Evolutionary conservation across 2,113 vertebrate genomes (phyloP), one percentile per base, ranked within the genome.

Genomic region (Illadopsis cleaveri): DNA sequence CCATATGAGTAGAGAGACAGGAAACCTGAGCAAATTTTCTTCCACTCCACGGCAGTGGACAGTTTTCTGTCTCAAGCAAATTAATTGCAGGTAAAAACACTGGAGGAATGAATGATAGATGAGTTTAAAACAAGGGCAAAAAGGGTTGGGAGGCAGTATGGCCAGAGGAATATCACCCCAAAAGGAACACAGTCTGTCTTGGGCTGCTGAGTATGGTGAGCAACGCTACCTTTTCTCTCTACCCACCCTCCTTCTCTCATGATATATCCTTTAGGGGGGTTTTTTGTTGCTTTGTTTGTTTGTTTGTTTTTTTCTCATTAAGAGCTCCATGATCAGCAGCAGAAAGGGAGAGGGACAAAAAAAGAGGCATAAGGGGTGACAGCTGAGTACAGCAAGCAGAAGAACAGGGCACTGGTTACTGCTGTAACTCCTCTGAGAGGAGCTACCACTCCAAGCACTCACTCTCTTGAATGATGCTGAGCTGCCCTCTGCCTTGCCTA

Each of bases 381-480:
- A 73, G 53, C 27, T 1, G 2, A 47, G 9, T 23, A 73, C 33
- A 68, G 27, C 3, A 50, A 69, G 13, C 25, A 82, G 45, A 57
- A 78, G 33, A 27, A 35, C 24, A 53, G 25, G 19, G 8, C 7
- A 6, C 27, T 33, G 30, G 8, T n/a, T 75, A 6, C 15, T 42
- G 15, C 12, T 57, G 28, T 4, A 56, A 14, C 31, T 56, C 54
- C 19, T 48, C 0, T 0, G 6, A 11, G n/a, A 44, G 44, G 12
- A 66, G 21, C n/a, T 65, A 38, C 17, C 15, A 15, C 35, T 22
- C 28, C 37, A 61, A 75, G 62, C 24, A 24, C 24, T 61, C 28
- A 18, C 37, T 60, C 35, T 69, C 21, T 11, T 40, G 3, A 78
- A 33, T 10, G 31, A 48, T 20, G 11, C 16, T 57, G 42, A 71